These are phyloP conservation scores for Pollenia labialis DNA, from an alignment of 2,888 invertebrate species.

Conservation along the genomic window DNA sequence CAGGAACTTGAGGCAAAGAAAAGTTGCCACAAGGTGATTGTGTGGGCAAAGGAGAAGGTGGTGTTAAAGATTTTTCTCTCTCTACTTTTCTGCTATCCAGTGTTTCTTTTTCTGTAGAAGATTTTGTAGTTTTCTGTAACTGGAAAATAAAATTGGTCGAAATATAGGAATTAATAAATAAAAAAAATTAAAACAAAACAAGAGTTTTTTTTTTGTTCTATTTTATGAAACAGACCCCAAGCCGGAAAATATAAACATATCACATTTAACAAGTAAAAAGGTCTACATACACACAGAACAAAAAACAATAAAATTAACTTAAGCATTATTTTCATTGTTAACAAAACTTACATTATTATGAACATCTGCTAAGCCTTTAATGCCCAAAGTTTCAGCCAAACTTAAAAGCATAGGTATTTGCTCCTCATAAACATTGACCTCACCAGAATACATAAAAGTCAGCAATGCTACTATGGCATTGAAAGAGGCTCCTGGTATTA, in stretches of 20 bases:
- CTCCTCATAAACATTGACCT: slow-evolving; percentile 92
- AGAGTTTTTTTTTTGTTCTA: no score
- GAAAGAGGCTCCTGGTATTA: slow-evolving; percentile 84
- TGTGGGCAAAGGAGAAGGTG: slow-evolving; percentile 74
- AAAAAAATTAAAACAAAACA: no score
- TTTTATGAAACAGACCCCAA: no score
- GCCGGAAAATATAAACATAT: no score
- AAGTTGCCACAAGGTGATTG: slow-evolving; percentile 51
- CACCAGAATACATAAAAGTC: slow-evolving; percentile 94
- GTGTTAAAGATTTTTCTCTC: slow-evolving; percentile 73
- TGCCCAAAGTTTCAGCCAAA: slow-evolving; percentile 91
- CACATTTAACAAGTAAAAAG: no score
- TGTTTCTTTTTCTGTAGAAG: slow-evolving; percentile 71
- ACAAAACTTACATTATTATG: slow-evolving; percentile 87
- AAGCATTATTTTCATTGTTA: not conserved
- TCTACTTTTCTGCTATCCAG: slow-evolving; percentile 71
- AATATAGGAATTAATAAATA: no score
- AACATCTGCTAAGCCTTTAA: slow-evolving; percentile 92
- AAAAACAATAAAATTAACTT: not conserved
- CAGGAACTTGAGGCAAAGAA: slow-evolving; percentile 51
- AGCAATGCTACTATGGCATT: slow-evolving; percentile 87
- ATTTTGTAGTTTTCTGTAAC: slow-evolving; percentile 71
- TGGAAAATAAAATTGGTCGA: no score
- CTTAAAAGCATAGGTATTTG: slow-evolving; percentile 90
- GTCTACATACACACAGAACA: no score